Conservation (phyloP, 2,797 vertebrate genomes). For the Oryzias sinensis region DNA sequence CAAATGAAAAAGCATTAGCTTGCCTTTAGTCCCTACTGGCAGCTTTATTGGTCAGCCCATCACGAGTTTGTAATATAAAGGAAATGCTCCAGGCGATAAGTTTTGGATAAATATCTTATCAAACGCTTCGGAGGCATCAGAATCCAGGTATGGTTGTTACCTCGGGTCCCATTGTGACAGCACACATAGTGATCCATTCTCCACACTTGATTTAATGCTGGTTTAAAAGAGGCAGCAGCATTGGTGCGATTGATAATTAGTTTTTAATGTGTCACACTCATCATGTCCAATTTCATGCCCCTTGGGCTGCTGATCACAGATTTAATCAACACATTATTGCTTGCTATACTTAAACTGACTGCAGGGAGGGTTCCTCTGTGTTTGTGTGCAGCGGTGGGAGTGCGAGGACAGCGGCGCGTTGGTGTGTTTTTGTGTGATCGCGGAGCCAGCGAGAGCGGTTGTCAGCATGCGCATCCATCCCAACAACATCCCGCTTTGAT, state of each 20-base stretch:
- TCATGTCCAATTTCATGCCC: constrained; percentile 81
- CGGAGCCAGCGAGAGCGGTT: constrained; percentile 28
- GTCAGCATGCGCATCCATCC: constrained; percentile 64
- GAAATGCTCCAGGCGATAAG: constrained; percentile 37
- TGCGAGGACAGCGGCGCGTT: constrained; percentile 19
- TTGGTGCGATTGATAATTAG: constrained; percentile 75
- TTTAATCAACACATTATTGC: constrained; percentile 76
- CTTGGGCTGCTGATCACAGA: constrained; percentile 74
- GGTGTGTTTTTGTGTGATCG: constrained; percentile 32
- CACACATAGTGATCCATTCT: constrained; percentile 56
- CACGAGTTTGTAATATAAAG: constrained; percentile 20
- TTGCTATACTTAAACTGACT: constrained; percentile 67
- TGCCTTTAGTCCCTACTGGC: constrained; percentile 16
- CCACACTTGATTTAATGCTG: constrained; percentile 67
- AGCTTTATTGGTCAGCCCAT: constrained; percentile 14
- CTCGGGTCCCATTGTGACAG: constrained; percentile 34
- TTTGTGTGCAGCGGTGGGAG: constrained; percentile 10
- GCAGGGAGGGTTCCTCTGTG: constrained; percentile 32
- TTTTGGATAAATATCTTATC: constrained; percentile 42
- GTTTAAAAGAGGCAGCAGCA: constrained; percentile 70
- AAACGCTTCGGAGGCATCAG: constrained; percentile 26
- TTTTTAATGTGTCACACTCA: constrained; percentile 81
- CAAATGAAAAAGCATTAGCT: not conserved
- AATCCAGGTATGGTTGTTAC: constrained; percentile 48
- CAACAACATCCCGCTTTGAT: constrained; percentile 55